Evolutionary conservation across 2,797 vertebrate genomes (phyloP).

Genomic region (Falco novaeseelandiae): DNA sequence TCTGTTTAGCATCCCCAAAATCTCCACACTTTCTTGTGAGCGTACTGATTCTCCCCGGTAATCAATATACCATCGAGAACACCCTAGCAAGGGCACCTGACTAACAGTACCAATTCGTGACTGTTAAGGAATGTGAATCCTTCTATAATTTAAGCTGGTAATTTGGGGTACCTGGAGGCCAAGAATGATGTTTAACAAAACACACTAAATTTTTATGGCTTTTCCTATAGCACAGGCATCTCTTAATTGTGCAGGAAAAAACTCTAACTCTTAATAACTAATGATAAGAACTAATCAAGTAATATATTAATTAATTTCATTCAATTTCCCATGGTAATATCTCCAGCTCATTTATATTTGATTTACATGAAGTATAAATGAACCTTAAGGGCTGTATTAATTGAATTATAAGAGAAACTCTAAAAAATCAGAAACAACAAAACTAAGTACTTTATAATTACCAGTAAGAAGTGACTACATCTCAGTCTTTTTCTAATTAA

Average conservation of each 20-base stretch:
- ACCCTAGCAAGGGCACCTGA: not conserved
- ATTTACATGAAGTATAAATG: conserved; percentile 49
- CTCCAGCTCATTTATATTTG: conserved; percentile 41
- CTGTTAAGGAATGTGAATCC: not conserved
- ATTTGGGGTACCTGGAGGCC: conserved; percentile 2
- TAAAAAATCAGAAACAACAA: not conserved
- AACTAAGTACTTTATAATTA: not conserved
- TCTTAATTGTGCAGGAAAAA: conserved; percentile 14
- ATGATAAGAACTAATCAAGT: conserved; percentile 35
- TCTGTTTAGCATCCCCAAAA: not conserved
- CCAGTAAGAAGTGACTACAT: not conserved
- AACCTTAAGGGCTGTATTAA: conserved; percentile 48
- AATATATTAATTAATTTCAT: conserved; percentile 54
- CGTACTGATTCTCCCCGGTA: not conserved
- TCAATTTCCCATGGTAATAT: conserved; percentile 20
- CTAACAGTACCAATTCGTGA: not conserved
- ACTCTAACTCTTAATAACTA: not conserved
- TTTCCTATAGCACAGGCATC: not conserved
- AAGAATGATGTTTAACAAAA: conserved; percentile 34
- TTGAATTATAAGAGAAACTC: conserved; percentile 17
- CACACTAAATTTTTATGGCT: not conserved
- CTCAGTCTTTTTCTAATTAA: not conserved
- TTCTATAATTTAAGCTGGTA: not conserved
- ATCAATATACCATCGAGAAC: not conserved
- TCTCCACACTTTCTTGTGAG: not conserved